Conservation (phyloP, 2,797 vertebrate genomes). For the Anguilla pacifica region DNA sequence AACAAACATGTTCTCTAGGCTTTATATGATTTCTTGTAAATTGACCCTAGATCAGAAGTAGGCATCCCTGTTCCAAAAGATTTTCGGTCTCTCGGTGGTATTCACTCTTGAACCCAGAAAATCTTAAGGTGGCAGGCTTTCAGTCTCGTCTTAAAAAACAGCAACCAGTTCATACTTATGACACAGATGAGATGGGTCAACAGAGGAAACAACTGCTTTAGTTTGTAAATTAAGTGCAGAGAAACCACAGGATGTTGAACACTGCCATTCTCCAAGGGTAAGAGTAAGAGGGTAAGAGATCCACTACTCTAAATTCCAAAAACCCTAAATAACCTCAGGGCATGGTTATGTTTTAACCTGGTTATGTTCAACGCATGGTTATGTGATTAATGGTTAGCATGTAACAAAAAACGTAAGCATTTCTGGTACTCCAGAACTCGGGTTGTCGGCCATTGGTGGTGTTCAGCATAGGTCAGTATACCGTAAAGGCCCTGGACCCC, state of each 20-base stretch:
- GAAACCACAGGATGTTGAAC: no score
- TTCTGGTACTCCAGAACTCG: background rate
- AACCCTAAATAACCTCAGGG: constrained; percentile 36
- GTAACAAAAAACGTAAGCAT: background rate
- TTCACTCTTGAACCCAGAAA: no score
- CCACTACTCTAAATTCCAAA: background rate
- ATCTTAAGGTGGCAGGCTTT: no score
- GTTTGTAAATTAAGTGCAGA: no score
- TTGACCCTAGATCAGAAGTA: background rate
- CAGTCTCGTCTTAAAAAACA: no score
- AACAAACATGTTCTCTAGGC: background rate
- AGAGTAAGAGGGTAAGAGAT: no score
- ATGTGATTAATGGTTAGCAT: background rate
- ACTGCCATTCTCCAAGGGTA: no score
- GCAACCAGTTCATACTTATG: no score
- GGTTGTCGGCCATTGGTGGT: background rate
- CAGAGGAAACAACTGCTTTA: no score
- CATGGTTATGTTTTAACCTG: background rate
- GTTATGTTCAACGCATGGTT: no score
- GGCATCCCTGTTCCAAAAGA: constrained; percentile 37
- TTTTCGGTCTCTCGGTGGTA: constrained; percentile 28
- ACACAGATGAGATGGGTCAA: no score
- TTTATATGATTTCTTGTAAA: no score
- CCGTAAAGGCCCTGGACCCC: background rate
- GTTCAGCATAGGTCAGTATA: background rate